These are phyloP conservation scores for Brachionichthys hirsutus DNA, from an alignment of 2,113 vertebrate species.

Conservation along the genomic window DNA sequence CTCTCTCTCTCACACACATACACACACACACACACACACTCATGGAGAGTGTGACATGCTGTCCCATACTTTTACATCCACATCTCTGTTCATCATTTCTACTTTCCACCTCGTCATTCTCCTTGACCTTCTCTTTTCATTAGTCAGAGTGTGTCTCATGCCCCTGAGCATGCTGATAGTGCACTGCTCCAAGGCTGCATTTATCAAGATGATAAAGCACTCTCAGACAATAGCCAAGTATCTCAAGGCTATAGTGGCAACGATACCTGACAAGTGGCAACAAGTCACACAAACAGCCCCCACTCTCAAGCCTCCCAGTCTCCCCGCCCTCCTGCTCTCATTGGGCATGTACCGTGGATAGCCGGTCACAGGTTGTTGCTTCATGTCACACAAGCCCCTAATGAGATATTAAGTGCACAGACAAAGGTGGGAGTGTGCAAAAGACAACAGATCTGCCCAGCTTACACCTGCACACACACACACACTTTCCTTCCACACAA, in stretches of 20 bases:
- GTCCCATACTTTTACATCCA: constrained; percentile 55
- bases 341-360: constrained; percentile 1
- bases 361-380: constrained; percentile 60
- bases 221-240: constrained; percentile 72
- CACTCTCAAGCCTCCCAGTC: constrained; percentile 27
- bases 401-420: constrained; percentile 61
- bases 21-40: too few species aligned
- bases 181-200: constrained; percentile 74
- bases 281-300: constrained; percentile 66
- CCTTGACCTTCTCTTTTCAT: constrained; percentile 78
- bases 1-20: not conserved
- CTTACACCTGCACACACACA: not conserved
- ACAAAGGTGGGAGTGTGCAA: constrained; percentile 6
- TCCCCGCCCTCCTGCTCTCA: not conserved
- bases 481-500: not conserved
- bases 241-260: constrained; percentile 74
- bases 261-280: constrained; percentile 72
- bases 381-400: constrained; percentile 58
- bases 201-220: constrained; percentile 77
- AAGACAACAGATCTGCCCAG: constrained; percentile 27
- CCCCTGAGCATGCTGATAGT: constrained; percentile 73
- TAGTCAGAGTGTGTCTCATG: constrained; percentile 77
- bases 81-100: constrained; percentile 53
- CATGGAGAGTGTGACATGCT: constrained; percentile 49
- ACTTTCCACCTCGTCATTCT: constrained; percentile 49